Evolutionary conservation across 2,113 vertebrate species (phyloP), one percentile per base, ranked within the genome.

Genomic region (Sarotherodon lohbergeri): DNA sequence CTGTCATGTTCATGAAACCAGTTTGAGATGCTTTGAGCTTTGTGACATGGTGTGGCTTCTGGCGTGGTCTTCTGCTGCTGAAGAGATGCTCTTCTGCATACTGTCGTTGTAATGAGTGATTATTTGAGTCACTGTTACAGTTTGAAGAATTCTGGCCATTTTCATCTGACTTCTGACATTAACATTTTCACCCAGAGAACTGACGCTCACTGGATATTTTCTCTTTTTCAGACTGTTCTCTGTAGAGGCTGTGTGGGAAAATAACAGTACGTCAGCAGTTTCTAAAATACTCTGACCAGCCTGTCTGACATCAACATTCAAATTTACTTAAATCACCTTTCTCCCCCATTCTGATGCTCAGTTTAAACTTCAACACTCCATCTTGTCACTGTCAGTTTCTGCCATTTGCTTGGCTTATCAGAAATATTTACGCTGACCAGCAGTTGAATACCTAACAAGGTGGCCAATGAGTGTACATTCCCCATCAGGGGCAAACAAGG

Each of bases 1-100:
- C 19, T 12, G 0, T 0, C 32, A 39, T 39, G 10, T 66, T 66
- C 17, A n/a, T 1, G 61, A 66, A 36, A 39, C 61, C 34, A 39
- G 61, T n/a, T 39, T 66, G 1, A 66, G 34, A 39, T 39, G 34
- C 19, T 66, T 66, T 39, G 61, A 13, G 19, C 34, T 66, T 39
- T 39, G 36, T 0, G 6, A 66, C 34, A 66, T 39, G 32, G 11
- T 41, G 34, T 68, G 13, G 68, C 68, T 29, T 14, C 22, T 9
- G n/a, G 14, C 4, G 24, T 76, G 27, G 27, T 48, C 41, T 29
- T 29, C 68, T 73, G 68, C 41, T 73, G 68, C 41, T 48, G 41
- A 16, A 73, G 41, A 27, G 8, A 46, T 27, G 41, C 68, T 73
- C 68, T 73, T 73, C 68, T 46, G 14, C 22, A 27, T 27, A 17